phyloP scores from a whole-genome alignment of 2,888 invertebrate species.

The Drosophila algonquin region DNA sequence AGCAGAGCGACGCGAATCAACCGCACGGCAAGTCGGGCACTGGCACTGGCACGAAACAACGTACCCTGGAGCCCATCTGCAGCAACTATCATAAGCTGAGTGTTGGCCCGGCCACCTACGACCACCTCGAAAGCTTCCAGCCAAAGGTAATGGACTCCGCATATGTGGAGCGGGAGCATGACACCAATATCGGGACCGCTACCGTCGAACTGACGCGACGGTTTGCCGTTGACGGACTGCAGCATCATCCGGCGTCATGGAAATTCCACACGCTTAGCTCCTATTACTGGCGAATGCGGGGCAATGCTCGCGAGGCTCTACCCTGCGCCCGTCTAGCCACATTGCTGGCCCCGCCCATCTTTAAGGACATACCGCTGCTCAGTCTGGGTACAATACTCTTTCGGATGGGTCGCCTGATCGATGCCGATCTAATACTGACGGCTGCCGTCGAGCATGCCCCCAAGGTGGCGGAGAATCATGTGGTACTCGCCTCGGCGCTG shows the following conservation, averaged over 20 bases:
- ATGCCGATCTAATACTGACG: slow-evolving; percentile 79
- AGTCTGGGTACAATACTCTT: slow-evolving; percentile 82
- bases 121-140: slow-evolving; percentile 78
- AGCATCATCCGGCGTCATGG: slow-evolving; percentile 80
- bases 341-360: slow-evolving; percentile 78
- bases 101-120: slow-evolving; percentile 75
- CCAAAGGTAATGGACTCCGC: slow-evolving; percentile 62
- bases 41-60: slow-evolving; percentile 24
- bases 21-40: slow-evolving; percentile 15
- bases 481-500: slow-evolving; percentile 80
- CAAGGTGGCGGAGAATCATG: slow-evolving; percentile 80
- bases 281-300: slow-evolving; percentile 83
- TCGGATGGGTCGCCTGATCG: slow-evolving; percentile 77
- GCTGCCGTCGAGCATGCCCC: slow-evolving; percentile 82
- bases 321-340: slow-evolving; percentile 82
- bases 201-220: slow-evolving; percentile 71
- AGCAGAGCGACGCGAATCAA: slow-evolving; percentile 60
- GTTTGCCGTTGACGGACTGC: slow-evolving; percentile 70
- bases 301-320: slow-evolving; percentile 80
- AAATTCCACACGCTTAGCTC: slow-evolving; percentile 82
- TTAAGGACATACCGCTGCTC: slow-evolving; percentile 81
- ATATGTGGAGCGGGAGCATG: slow-evolving; percentile 77
- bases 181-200: slow-evolving; percentile 63
- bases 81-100: slow-evolving; percentile 58
- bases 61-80: slow-evolving; percentile 67